Base-by-base conservation (phyloP, 2,797 vertebrate genomes). In the Kryptopterus vitreolus region DNA sequence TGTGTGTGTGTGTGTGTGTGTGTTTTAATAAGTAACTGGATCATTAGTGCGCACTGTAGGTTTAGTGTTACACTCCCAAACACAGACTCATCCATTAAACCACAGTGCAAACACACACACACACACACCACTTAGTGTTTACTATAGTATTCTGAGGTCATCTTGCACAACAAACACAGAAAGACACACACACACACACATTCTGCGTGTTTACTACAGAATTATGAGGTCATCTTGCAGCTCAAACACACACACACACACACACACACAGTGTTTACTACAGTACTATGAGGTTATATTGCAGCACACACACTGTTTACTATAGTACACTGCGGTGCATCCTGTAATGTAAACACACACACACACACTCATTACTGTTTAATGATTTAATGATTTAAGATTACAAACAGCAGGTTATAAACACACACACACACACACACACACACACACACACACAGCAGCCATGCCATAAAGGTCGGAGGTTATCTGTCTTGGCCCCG, bases 191-290 rank as follows among this genome's bases (percentile, higher is more conserved):
- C 58, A 81, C 81, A 78, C 38, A 71, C 31, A 18, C 75, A 59
- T 29, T 61, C 68, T 15, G 57, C 48, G 8, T 38, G 61, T 84
- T 84, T 77, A 69, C 77, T 74, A 59, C 48, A 52, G 59, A 33
- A 46, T 70, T 79, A 24, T 31, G 63, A 53, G 58, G 52, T 74
- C 43, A 71, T 48, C 33, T 81, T 3, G 10, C 33, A 26, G 24
- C 80, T 72, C 31, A 66, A n/a, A 63, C 29, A 52, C 46, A 35
- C 59, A 79, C 6, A 10, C 33, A 61, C 76, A 20, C 48, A 74
- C 24, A 77, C 50, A 65, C 38, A 68, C 68, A 29, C 63, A 55
- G 4, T 38, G 61, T 84, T 84, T 73, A 69, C 77, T 69, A 59
- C 35, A 52, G 66, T 46, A 46, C 75, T 79, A 24, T 31, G 63